Conservation (phyloP, 2,888 invertebrate genomes). For the Eledona agricola region DNA sequence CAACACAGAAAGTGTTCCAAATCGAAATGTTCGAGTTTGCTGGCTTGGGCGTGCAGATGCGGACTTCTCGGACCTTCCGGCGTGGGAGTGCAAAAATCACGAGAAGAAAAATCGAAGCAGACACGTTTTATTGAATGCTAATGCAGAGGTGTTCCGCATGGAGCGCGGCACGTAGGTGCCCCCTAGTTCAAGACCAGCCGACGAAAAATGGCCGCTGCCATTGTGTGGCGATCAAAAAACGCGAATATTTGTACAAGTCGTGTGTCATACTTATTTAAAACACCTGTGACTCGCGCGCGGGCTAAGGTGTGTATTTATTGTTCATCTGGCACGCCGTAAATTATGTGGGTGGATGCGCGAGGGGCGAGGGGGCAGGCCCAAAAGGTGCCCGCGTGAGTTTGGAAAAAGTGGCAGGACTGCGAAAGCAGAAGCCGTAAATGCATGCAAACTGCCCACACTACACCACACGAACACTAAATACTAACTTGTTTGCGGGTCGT, state of each 20-base stretch:
- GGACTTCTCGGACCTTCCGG: too few species aligned
- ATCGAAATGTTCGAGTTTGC: too few species aligned
- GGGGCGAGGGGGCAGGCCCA: constrained; percentile 20
- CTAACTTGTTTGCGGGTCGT: not conserved
- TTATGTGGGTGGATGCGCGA: constrained; percentile 43
- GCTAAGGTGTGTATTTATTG: constrained; percentile 46
- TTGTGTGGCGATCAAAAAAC: constrained; percentile 50
- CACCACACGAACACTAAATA: not conserved
- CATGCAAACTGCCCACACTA: not conserved
- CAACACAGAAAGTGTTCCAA: too few species aligned
- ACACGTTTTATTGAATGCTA: constrained; percentile 56
- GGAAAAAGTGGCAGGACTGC: not conserved
- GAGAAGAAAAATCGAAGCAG: constrained; percentile 17
- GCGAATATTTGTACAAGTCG: constrained; percentile 46
- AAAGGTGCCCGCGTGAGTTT: too few species aligned
- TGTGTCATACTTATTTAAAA: constrained; percentile 50
- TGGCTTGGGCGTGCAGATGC: too few species aligned
- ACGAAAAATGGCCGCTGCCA: constrained; percentile 46
- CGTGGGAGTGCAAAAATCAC: constrained; percentile 4
- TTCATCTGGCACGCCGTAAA: constrained; percentile 46
- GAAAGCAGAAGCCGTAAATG: not conserved
- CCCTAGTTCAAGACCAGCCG: constrained; percentile 47
- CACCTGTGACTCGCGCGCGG: constrained; percentile 46
- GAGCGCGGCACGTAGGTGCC: constrained; percentile 39
- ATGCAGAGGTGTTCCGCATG: constrained; percentile 54